Conservation (phyloP, 2,888 invertebrate genomes). For the Plutella xylostella region DNA sequence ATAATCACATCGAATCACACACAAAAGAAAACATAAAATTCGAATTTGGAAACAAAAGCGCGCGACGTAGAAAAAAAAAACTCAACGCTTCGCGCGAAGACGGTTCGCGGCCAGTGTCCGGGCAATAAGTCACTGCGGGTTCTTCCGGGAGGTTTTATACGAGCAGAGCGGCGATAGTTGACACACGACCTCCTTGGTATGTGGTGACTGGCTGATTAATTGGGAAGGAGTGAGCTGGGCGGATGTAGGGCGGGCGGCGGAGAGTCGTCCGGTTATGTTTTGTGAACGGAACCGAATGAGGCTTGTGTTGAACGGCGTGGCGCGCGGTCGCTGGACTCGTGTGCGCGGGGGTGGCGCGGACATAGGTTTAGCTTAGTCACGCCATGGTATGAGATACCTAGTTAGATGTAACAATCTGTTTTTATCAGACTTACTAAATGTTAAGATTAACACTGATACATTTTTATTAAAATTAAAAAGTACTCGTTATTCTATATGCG, state of each 20-base stretch:
- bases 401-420: too few species aligned
- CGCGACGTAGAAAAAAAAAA: background rate
- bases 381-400: too few species aligned
- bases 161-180: too few species aligned
- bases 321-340: constrained; percentile 46
- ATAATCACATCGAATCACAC: too few species aligned
- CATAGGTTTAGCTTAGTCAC: too few species aligned
- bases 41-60: constrained; percentile 9
- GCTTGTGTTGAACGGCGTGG: constrained; percentile 34
- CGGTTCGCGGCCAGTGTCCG: constrained; percentile 2
- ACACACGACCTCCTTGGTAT: constrained; percentile 6
- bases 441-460: too few species aligned
- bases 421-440: too few species aligned
- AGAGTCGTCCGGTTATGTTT: constrained; percentile 67
- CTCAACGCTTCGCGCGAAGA: constrained; percentile 16
- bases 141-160: constrained; percentile 23
- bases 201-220: too few species aligned
- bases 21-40: constrained; percentile 23
- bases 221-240: constrained; percentile 1
- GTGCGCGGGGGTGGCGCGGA: constrained; percentile 26
- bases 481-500: too few species aligned
- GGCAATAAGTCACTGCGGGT: constrained; percentile 17
- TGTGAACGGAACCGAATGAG: constrained; percentile 62
- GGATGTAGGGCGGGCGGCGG: background rate
- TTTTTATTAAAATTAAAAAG: too few species aligned